phyloP scores from a whole-genome alignment of 2,888 invertebrate genomes.

The Trissonchulus sp. region DNA sequence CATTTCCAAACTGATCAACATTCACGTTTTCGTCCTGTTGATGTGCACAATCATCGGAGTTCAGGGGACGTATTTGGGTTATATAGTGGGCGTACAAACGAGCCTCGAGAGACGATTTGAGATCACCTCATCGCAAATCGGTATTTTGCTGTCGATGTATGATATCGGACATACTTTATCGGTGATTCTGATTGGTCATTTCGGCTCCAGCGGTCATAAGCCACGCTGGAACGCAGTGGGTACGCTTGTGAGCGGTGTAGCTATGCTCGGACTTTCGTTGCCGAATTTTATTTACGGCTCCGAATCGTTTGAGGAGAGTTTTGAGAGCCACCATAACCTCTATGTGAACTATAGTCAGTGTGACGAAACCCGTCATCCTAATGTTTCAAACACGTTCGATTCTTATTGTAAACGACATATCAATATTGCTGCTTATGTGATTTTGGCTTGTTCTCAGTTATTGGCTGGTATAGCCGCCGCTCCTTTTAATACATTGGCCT shows the following conservation, averaged over 20 bases:
- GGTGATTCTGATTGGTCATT: slow-evolving; percentile 43
- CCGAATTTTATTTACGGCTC: slow-evolving; percentile 38
- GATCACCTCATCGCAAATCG: slow-evolving; percentile 36
- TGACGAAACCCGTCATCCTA: slow-evolving; percentile 5
- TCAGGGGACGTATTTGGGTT: slow-evolving; percentile 33
- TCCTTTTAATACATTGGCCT: slow-evolving; percentile 45
- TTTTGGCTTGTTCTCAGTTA: slow-evolving; percentile 41
- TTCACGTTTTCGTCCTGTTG: slow-evolving; percentile 30
- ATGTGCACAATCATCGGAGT: slow-evolving; percentile 31
- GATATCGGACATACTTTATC: slow-evolving; percentile 44
- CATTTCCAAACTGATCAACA: no score
- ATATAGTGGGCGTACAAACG: slow-evolving; percentile 32
- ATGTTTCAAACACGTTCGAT: background rate
- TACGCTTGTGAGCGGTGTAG: slow-evolving; percentile 39
- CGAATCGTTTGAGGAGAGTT: slow-evolving; percentile 4
- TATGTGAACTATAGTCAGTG: slow-evolving; percentile 1
- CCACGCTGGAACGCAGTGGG: slow-evolving; percentile 43
- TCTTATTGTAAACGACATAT: slow-evolving; percentile 15
- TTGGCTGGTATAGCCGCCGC: slow-evolving; percentile 41
- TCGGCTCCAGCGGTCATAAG: slow-evolving; percentile 41
- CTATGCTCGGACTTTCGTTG: slow-evolving; percentile 42
- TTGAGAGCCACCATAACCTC: slow-evolving; percentile 15
- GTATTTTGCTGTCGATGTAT: slow-evolving; percentile 42
- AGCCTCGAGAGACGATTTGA: slow-evolving; percentile 33
- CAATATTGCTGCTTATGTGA: slow-evolving; percentile 36